Conservation (phyloP, 2,888 invertebrate genomes). For the Cylindroiulus punctatus region DNA sequence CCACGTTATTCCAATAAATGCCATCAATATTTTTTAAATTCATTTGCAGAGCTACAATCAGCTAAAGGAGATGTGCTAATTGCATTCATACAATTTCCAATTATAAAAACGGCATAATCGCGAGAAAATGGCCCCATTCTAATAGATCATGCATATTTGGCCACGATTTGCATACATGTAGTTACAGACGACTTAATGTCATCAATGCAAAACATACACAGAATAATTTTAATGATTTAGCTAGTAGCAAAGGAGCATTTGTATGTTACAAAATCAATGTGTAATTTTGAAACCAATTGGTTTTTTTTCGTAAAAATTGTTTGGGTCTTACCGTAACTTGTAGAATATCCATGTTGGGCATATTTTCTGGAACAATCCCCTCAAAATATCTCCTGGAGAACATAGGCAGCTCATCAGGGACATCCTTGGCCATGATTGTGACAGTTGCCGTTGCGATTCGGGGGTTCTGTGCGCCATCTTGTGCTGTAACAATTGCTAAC, state of each 20-base stretch:
- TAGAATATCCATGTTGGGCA: slow-evolving; percentile 79
- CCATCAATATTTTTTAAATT: not conserved
- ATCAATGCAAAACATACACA: no score
- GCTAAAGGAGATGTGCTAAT: no score
- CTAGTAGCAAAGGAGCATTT: no score
- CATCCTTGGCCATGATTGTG: slow-evolving; percentile 80
- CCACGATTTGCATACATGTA: no score
- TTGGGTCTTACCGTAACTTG: slow-evolving; percentile 75
- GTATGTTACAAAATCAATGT: not conserved
- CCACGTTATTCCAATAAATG: no score
- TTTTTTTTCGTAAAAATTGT: not conserved
- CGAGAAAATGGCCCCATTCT: no score
- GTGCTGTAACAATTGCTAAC: slow-evolving; percentile 86
- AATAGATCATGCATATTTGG: no score
- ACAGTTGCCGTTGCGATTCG: slow-evolving; percentile 88
- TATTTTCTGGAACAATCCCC: slow-evolving; percentile 85
- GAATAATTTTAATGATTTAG: no score
- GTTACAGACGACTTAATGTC: no score
- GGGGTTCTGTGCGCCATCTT: slow-evolving; percentile 86
- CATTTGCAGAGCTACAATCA: no score
- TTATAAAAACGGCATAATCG: no score
- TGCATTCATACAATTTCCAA: no score
- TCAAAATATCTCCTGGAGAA: slow-evolving; percentile 79
- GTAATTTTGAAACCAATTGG: not conserved
- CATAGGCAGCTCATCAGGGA: slow-evolving; percentile 83